Base-by-base conservation (phyloP, 1,140 invertebrate species). In the Zaprionus lachaisei region DNA sequence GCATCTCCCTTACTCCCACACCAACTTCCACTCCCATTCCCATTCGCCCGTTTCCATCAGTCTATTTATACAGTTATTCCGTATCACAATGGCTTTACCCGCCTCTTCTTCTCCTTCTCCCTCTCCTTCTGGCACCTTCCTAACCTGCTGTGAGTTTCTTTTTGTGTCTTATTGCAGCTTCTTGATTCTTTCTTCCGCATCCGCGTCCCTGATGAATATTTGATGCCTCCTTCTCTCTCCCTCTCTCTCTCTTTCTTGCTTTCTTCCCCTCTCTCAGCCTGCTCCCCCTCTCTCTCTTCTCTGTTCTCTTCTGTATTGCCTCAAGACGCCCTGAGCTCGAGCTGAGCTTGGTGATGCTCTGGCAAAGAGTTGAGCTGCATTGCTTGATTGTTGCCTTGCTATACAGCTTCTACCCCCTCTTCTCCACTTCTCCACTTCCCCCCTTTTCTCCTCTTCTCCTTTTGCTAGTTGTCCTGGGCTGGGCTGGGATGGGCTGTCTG, bases 191-290 rank as follows among this genome's bases (percentile, higher is more conserved):
- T 24, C 68, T 47, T 47, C 41, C n/a, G 41, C n/a, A 7, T 47
- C 41, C 24, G 54, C 20, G 49, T 55, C n/a, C 31, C 51, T 31
- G 15, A 38, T 70, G 67, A 51, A 75, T 74, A 70, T 69, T 74
- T 74, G 22, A 74, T 63, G 38, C 15, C 41, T 47, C 38, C n/a
- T 15, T n/a, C 15, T 41, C 15, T n/a, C 37, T 1, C 12, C 0
- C 38, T n/a, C 38, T 6, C 5, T 41, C 5, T 7, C 15, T 41
- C 15, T 5, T 2, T 15, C 15, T 4, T 57, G 38, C 55, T 20
- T 34, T 15, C 41, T 17, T 15, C 6, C 2, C 5, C 15, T 41
- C 15, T n/a, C 15, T 1, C 15, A 7, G 1, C 2, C 15, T n/a
- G 4, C 28, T 38, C 38, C 0, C 7, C 4, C 0, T 15, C 4